Evolutionary conservation across 2,888 invertebrate species (phyloP).

Genomic region (Drosophila kambysellisi): DNA sequence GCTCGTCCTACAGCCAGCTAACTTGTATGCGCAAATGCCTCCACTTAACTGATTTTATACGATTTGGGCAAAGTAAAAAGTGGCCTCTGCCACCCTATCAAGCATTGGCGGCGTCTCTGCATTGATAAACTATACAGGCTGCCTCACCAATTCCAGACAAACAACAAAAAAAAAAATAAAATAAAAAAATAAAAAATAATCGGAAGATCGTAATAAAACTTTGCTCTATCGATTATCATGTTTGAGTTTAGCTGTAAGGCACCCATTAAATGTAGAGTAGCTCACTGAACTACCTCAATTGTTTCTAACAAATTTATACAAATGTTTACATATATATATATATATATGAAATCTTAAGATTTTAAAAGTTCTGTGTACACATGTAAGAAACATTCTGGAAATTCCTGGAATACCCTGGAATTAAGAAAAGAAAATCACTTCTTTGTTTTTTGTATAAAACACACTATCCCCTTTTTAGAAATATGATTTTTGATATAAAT

Average conservation of each 20-base stretch:
- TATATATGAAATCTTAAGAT: not conserved
- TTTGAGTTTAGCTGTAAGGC: no score
- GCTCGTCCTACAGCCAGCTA: constrained; percentile 16
- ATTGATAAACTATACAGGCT: constrained; percentile 67
- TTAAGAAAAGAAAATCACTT: not conserved
- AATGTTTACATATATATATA: not conserved
- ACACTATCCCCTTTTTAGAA: not conserved
- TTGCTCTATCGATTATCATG: not conserved
- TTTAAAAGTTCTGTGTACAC: no score
- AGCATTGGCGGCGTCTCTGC: constrained; percentile 17
- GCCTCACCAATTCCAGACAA: not conserved
- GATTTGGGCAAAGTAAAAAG: constrained; percentile 54
- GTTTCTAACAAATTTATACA: not conserved
- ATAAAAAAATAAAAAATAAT: not conserved
- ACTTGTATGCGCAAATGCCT: constrained; percentile 69
- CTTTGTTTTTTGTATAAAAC: not conserved
- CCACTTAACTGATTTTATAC: constrained; percentile 77
- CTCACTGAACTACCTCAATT: not conserved
- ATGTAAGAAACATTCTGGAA: no score
- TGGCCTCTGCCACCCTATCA: constrained; percentile 35
- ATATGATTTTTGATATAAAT: not conserved
- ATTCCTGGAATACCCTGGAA: not conserved
- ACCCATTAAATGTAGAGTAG: not conserved
- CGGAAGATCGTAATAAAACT: not conserved
- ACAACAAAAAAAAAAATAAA: not conserved